A percentile compares a stretch with the other conserved stretches of the same genome.
These are phyloP conservation scores for Lissonota sp. DNA, from an alignment of 2,888 invertebrate species.

Conservation along the genomic window DNA sequence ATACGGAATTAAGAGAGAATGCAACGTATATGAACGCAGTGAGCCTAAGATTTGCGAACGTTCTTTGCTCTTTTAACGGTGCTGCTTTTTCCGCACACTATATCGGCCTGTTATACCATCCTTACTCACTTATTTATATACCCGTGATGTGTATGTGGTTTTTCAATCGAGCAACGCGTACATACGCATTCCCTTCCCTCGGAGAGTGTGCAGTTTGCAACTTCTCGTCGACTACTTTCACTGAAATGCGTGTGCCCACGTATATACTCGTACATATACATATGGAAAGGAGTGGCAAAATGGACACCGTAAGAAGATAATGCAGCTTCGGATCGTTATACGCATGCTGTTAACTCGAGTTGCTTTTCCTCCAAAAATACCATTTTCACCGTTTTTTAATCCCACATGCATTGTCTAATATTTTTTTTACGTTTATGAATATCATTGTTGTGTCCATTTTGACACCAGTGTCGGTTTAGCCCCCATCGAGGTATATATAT, in stretches of 20 bases:
- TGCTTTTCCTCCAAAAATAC: too few species aligned
- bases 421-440: too few species aligned
- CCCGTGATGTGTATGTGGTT: not conserved
- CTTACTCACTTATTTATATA: constrained; percentile 18
- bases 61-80: constrained; percentile 52
- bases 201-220: constrained; percentile 32
- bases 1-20: constrained; percentile 34
- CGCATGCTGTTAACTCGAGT: too few species aligned
- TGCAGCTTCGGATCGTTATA: too few species aligned
- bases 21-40: constrained; percentile 31
- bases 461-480: too few species aligned
- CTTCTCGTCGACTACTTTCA: constrained; percentile 55
- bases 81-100: constrained; percentile 34
- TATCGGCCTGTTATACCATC: constrained; percentile 29
- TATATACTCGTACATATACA: constrained; percentile 29
- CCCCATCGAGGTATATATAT: too few species aligned
- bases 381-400: too few species aligned
- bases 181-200: constrained; percentile 46
- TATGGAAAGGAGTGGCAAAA: too few species aligned
- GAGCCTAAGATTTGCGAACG: constrained; percentile 22
- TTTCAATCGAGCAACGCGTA: constrained; percentile 23
- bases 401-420: too few species aligned
- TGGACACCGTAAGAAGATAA: too few species aligned
- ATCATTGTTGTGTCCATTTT: too few species aligned
- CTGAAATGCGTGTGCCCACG: constrained; percentile 53